Evolutionary conservation across 1,140 invertebrate genomes (phyloP), one percentile per base, ranked within the genome.

Genomic region (Drosophila grimshawi): DNA sequence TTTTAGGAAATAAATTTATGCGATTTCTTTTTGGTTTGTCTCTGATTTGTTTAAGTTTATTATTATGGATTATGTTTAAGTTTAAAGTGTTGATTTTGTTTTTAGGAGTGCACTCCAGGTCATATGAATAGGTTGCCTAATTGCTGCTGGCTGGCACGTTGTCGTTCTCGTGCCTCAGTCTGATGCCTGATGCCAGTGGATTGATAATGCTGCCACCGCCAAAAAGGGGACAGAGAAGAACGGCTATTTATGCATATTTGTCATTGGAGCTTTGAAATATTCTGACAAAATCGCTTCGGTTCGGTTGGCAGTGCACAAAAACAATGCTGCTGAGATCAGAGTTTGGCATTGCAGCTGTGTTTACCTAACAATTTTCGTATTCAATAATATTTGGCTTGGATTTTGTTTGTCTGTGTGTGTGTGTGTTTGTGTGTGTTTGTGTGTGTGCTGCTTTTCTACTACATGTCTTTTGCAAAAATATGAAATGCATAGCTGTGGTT

Each of bases 321-420:
- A 75, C 76, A 70, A 32, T 72, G 56, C 27, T 43, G 39, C 39
- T 43, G 51, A 41, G 52, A 55, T 19, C 45, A 52, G 35, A 62
- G 57, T 35, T 69, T 37, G 39, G 51, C 39, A 4, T 33, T 68
- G 76, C 82, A 86, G 79, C 83, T 86, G 83, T 86, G 83, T 86
- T 86, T 86, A 86, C 83, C 76, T 86, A 71, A 55, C 79, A 88
- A 86, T 80, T 86, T 80, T 74, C 69, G 76, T 88, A 83, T 86
- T 83, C 83, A 86, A 86, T 86, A 86, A 89, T 86, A 86, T 86
- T 86, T 86, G 76, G 72, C 66, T 86, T 73, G 45, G 70, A 52
- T 68, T 77, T 68, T 65, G 72, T 51, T 33, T 59, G 78, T 64
- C 35, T 67, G 69, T 51, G 43, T 64, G 35, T 67, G 69, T 51